Base-by-base conservation (phyloP, 2,113 vertebrate genomes). In the Dicrurus megarhynchus region DNA sequence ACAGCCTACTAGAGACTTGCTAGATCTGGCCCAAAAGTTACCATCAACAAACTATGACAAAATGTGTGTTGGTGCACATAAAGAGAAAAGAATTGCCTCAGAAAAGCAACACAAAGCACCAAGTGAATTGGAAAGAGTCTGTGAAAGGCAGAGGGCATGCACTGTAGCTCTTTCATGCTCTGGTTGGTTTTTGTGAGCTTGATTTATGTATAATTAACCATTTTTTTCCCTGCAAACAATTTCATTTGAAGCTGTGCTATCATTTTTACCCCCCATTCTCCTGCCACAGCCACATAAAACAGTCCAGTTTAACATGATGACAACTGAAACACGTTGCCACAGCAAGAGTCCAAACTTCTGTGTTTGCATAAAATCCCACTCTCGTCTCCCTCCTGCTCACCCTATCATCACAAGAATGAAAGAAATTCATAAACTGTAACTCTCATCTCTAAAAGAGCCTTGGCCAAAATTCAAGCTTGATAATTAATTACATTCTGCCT, bases 91-190 rank as follows among this genome's bases (percentile, higher is more conserved):
- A 94, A 80, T 89, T 90, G 73, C 67, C 91, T 95, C 77, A 83
- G 65, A 96, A 93, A 93, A 91, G 64, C 92, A 91, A 73, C 79
- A 96, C 95, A 97, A 97, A 96, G 94, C 59, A 97, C 47, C 90
- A 97, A 97, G 55, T 94, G 88, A 97, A 87, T 94, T 68, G 94
- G 94, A 97, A 97, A 95, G 3, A 5, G 93, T 17, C 87, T 83
- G 39, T 94, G 87, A 96, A 96, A 97, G 79, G 91, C 91, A 96
- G 87, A 95, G 91, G 92, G 87, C 95, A 96, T 68, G 85, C 87
- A 96, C 90, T 95, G 89, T n/a, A 91, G 84, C 70, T 87, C 81
- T 84, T 97, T 97, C 93, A 95, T 86, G 97, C 96, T 96, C 96
- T 96, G 97, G 77, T 91, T 96, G 60, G 14, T 92, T 97, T 96